Base-by-base conservation (phyloP, 2,888 invertebrate genomes). In the Nemapogon koenigi region DNA sequence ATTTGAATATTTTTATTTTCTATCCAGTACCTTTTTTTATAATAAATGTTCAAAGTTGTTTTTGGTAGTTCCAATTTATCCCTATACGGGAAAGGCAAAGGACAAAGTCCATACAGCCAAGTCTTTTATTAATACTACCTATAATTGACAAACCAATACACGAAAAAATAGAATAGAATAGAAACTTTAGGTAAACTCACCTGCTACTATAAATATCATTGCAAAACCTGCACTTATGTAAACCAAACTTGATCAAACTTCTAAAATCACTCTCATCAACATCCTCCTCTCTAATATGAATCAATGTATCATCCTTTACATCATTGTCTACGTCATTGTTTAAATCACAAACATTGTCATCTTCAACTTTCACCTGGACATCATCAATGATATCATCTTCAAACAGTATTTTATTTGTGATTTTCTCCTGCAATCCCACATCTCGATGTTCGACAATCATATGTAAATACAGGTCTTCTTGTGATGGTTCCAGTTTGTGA, bases 401-500 rank as follows among this genome's bases (percentile, higher is more conserved):
- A 19, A 56, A 56, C 4, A 37, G 6, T 3, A 56, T 19, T 29
- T 48, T 47, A 28, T 42, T 46, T 45, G 10, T 48, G 42, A 16
- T 3, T 3, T 13, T 15, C 6, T 18, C 22, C 8, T 15, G 8
- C 3, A 25, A 14, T 2, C n/a, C 6, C 6, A 26, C 16, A 39
- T 8, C 29, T 10, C n/a, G 41, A 13, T 57, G 57, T 4, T 51
- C 53, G 1, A 19, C 40, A 1, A 40, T 3, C 0, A n/a, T 43
- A 36, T 64, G 64, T 0, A 6, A 8, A 2, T 35, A 28, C 0
- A 63, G 42, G 2, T 53, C 52, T 1, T 42, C 38, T 11, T 40
- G 3, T 0, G 57, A 49, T 2, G 47, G 46, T 26, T 59, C 64
- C 19, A 52, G 46, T 16, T 44, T 40, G 0, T 50, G 28, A 16